A percentile compares a stretch with the other conserved stretches of the same genome.
Conservation (phyloP, 64 coral and sea anemone species). For the Montipora cactus region DNA sequence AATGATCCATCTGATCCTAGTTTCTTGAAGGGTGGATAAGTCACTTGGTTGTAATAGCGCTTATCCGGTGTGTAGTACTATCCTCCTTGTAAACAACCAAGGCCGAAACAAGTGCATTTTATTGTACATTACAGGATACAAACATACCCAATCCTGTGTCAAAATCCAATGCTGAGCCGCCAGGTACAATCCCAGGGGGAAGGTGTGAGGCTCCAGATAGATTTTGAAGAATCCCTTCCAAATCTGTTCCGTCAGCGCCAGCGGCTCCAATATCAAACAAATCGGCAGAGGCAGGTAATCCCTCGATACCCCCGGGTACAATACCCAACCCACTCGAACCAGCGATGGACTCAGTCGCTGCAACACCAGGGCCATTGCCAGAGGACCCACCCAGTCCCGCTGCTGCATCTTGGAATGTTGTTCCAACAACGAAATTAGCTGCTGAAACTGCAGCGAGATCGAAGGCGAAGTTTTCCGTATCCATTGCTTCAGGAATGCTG, state of each 20-base stretch:
- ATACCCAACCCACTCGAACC: slow-evolving; percentile 37
- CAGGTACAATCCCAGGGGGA: slow-evolving; percentile 76
- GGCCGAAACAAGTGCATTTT: not conserved
- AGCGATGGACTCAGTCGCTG: slow-evolving; percentile 43
- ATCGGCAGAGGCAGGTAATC: slow-evolving; percentile 42
- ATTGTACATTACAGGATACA: not conserved
- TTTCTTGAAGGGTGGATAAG: too few relatives aligned
- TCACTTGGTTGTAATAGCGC: too few relatives aligned
- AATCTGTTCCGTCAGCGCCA: slow-evolving; percentile 45
- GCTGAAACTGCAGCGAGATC: not conserved
- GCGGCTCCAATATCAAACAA: slow-evolving; percentile 66
- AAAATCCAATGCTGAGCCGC: slow-evolving; percentile 75
- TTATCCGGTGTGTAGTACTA: too few relatives aligned
- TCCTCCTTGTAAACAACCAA: too few relatives aligned
- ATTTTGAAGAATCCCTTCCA: slow-evolving; percentile 91
- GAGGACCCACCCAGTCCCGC: slow-evolving; percentile 25
- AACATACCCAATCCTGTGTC: slow-evolving; percentile 82
- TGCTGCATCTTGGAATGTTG: slow-evolving; percentile 50
- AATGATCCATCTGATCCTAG: too few relatives aligned
- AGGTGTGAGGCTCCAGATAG: slow-evolving; percentile 89
- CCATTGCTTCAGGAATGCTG: not conserved
- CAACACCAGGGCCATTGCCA: slow-evolving; percentile 9
- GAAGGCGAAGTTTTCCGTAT: slow-evolving; percentile 18
- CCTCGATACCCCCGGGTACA: slow-evolving; percentile 34
- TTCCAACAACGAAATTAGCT: slow-evolving; percentile 36